A percentile compares a stretch with the other conserved stretches of the same genome.
Conservation (phyloP, 2,888 invertebrate species). For the Onchidella celtica region DNA sequence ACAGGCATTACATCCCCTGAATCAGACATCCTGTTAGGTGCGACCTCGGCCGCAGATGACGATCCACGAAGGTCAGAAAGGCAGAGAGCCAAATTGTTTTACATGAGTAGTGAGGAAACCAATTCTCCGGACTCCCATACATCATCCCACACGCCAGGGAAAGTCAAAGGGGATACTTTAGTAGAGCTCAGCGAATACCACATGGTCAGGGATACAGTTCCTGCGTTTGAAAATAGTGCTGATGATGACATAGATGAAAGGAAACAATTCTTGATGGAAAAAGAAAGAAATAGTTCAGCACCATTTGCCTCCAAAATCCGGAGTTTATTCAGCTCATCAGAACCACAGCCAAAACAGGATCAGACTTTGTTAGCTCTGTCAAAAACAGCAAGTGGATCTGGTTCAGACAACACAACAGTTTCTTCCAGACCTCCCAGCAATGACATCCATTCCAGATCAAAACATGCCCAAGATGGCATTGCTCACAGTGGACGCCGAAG, state of each 20-base stretch:
- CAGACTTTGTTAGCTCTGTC: neutral
- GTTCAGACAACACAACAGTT: neutral
- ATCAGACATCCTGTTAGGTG: conserved; percentile 45
- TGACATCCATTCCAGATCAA: neutral
- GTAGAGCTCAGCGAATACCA: neutral
- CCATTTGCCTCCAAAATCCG: conserved; percentile 4
- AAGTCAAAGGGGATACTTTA: neutral
- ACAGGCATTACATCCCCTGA: conserved; percentile 48
- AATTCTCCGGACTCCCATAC: conserved; percentile 59
- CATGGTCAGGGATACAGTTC: neutral
- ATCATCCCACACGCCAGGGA: neutral
- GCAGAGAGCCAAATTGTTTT: conserved; percentile 58
- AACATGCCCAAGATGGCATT: neutral
- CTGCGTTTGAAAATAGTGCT: neutral
- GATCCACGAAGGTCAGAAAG: neutral
- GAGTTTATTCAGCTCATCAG: neutral
- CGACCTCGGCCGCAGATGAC: conserved; percentile 25
- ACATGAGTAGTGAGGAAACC: conserved; percentile 74
- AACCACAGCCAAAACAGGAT: neutral
- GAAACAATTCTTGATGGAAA: neutral
- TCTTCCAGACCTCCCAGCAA: neutral
- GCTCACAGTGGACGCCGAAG: neutral
- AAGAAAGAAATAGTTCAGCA: neutral
- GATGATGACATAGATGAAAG: neutral
- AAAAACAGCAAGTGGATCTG: neutral